Evolutionary conservation across 2,888 invertebrate genomes (phyloP).

Genomic region (Unio delphinus): DNA sequence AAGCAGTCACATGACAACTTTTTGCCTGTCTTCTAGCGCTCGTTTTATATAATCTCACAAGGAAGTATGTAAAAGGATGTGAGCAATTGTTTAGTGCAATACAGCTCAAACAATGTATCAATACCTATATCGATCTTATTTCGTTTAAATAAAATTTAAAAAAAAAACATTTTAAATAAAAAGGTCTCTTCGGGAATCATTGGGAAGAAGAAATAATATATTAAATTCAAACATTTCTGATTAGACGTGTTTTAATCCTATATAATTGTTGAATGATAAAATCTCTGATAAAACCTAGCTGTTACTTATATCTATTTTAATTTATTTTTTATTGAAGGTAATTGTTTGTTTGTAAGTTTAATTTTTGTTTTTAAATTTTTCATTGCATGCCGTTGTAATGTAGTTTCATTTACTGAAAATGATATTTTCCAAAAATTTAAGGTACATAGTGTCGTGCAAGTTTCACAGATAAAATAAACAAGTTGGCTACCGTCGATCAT

Average conservation of each 20-base stretch:
- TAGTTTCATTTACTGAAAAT: no score
- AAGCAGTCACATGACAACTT: no score
- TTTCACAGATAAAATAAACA: no score
- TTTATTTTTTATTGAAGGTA: no score
- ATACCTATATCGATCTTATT: slow-evolving; percentile 1
- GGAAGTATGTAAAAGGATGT: slow-evolving; percentile 2
- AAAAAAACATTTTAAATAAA: background rate
- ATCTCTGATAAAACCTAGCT: no score
- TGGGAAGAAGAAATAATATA: background rate
- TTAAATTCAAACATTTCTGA: slow-evolving; percentile 3
- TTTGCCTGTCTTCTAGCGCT: background rate
- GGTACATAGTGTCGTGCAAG: no score
- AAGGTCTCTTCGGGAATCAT: background rate
- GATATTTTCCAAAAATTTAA: no score
- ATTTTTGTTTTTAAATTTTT: no score
- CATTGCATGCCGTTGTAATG: no score
- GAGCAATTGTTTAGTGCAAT: background rate
- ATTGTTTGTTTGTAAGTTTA: no score
- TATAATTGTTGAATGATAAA: background rate
- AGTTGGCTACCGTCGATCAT: no score
- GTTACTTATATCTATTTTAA: no score
- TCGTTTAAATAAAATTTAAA: background rate
- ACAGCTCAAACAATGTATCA: background rate
- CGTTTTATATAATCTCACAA: background rate
- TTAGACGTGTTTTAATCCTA: slow-evolving; percentile 4